A percentile compares a stretch with the other conserved stretches of the same genome.
Conservation (phyloP, 2,888 invertebrate genomes). For the Pycnomerus fuliginosus region DNA sequence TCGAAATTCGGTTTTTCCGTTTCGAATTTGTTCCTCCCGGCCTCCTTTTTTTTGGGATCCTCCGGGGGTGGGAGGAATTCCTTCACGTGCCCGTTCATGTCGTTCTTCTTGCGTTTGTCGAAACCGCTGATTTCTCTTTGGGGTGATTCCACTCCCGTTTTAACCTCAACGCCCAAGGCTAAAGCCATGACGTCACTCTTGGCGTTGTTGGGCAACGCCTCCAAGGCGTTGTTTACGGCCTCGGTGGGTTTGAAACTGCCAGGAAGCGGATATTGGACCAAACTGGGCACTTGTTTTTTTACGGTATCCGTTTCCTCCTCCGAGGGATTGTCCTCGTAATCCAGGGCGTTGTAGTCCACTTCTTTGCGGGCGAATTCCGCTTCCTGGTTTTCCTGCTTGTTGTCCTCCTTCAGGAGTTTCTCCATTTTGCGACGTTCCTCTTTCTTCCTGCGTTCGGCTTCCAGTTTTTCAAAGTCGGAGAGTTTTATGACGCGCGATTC, state of each 20-base stretch:
- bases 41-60: conserved; percentile 38
- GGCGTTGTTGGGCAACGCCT: conserved; percentile 37
- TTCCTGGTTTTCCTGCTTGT: conserved; percentile 19
- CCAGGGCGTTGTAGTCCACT: conserved; percentile 72
- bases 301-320: conserved; percentile 42
- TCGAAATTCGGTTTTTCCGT: conserved; percentile 40
- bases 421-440: conserved; percentile 54
- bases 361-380: too few species aligned
- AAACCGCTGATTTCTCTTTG: conserved; percentile 45
- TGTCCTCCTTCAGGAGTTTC: conserved; percentile 8
- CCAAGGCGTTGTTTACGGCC: neutral
- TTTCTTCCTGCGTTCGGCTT: conserved; percentile 64
- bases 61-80: conserved; percentile 23
- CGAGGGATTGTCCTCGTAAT: conserved; percentile 60
- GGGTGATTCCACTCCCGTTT: conserved; percentile 49
- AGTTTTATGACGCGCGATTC: conserved; percentile 81
- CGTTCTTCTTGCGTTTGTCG: conserved; percentile 44
- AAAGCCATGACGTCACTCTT: conserved; percentile 57
- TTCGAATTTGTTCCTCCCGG: conserved; percentile 47
- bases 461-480: conserved; percentile 74
- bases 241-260: conserved; percentile 37
- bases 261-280: conserved; percentile 51
- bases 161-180: conserved; percentile 56
- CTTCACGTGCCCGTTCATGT: conserved; percentile 24
- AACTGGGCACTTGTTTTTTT: conserved; percentile 46